Conservation (phyloP, 2,113 vertebrate species). For the Crotalus tigris region DNA sequence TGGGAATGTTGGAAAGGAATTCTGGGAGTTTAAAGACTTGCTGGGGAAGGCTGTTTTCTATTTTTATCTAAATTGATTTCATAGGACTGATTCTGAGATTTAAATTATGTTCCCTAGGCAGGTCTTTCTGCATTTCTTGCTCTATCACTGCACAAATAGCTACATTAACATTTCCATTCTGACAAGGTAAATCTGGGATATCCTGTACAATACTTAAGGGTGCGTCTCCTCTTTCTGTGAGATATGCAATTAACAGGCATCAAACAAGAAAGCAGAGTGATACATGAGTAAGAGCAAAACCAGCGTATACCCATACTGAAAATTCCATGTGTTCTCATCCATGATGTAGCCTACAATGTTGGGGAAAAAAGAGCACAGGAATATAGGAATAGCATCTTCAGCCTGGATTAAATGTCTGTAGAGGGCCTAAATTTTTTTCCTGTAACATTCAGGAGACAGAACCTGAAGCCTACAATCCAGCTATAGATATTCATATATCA, state of each 20-base stretch:
- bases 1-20: background rate
- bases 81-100: background rate
- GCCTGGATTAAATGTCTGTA: background rate
- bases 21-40: background rate
- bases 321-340: background rate
- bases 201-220: background rate
- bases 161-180: background rate
- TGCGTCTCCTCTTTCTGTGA: background rate
- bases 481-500: background rate
- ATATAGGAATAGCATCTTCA: background rate
- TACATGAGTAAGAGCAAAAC: background rate
- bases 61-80: constrained; percentile 1
- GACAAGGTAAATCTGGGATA: background rate
- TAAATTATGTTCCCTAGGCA: background rate
- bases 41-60: background rate
- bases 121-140: background rate
- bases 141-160: background rate
- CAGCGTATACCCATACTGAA: background rate
- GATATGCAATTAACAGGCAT: background rate
- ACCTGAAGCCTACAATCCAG: background rate
- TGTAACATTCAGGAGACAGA: background rate
- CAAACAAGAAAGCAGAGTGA: background rate
- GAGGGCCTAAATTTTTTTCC: background rate
- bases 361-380: background rate
- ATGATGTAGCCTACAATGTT: background rate